Base-by-base conservation (phyloP, 2,888 invertebrate genomes). In the Torymus tubicola region DNA sequence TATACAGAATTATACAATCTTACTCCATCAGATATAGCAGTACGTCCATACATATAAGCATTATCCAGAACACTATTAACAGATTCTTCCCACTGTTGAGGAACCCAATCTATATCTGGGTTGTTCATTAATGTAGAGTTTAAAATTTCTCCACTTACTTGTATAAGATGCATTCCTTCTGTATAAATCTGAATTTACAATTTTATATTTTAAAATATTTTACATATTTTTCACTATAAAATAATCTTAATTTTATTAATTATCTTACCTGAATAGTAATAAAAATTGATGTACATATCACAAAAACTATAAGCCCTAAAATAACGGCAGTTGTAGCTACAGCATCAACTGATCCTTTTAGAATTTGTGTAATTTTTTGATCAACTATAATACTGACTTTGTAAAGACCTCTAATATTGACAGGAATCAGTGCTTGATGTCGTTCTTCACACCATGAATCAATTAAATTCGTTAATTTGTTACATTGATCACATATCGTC, bases 11-110 rank as follows among this genome's bases (percentile, higher is more conserved):
- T 42, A 8, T 42, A 21, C 21, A 60, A 21, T 71, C 92, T 92
- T 88, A 97, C 96, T 89, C 96, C 95, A 85, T 96, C 95, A 21
- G 96, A 96, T 86, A 98, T 96, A 87, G 96, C 97, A 88, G 97
- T 96, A 84, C 98, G 93, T 1, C 98, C 98, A 90, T 98, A 98
- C 42, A 96, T 94, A 89, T 98, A 98, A 0, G 97, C 98, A 91
- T 98, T 97, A 86, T 97, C 97, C 13, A 98, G 93, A 83, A 98
- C 94, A 18, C 97, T 96, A 91, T 98, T 97, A 61, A 98, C 93
- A 78, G 97, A 96, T 70, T 95, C 95, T 87, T 96, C 95, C 93
- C 96, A 95, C 4, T 95, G 94, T 78, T 96, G 95, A 0, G 99
- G 98, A 74, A 99, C 92, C 85, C 94, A 91, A 76, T 91, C 91